Evolutionary conservation across 2,888 invertebrate genomes (phyloP), one percentile per base, ranked within the genome.

Genomic region (Phortica okadai): DNA sequence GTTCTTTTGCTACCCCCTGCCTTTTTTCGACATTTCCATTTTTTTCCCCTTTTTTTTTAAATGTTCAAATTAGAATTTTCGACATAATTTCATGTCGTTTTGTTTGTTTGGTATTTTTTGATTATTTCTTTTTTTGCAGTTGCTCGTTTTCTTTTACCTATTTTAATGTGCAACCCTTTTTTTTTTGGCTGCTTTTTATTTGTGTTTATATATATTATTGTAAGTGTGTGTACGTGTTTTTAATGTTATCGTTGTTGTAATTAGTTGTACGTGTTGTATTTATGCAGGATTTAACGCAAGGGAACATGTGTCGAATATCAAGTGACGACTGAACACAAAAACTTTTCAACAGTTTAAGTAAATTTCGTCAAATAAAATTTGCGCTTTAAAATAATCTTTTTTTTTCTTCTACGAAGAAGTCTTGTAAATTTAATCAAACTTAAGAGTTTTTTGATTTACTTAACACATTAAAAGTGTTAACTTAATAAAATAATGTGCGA

Each of bases 1-100:
- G 58, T 73, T 56, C n/a, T 56, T 14, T 70, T 16, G 75, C 81
- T 79, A 81, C 25, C 0, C 21, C 16, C 56, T 62, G 50, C 50
- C 50, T 50, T 50, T 45, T 50, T 11, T 50, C 14, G 50, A 8
- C 21, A 16, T 16, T 8, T 62, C 7, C n/a, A 62, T 16, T 16
- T 2, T 50, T 2, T 50, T 16, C n/a, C 33, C 6, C 6, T 8
- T 50, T 16, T 14, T 67, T 42, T 16, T 44, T 44, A 45, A 59
- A 66, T 66, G 66, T 66, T 66, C 21, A 66, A 66, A 66, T 66
- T 66, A 42, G 42, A 66, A 41, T 10, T 66, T 66, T 66, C 10
- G 7, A n/a, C 59, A 7, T n/a, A 16, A 21, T 59, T 66, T 66
- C 25, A 10, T 50, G 50, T 50, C 50, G 50, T 11, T 14, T 44